These are phyloP conservation scores for Channa argus DNA, from an alignment of 2,113 vertebrate genomes.

Conservation along the genomic window DNA sequence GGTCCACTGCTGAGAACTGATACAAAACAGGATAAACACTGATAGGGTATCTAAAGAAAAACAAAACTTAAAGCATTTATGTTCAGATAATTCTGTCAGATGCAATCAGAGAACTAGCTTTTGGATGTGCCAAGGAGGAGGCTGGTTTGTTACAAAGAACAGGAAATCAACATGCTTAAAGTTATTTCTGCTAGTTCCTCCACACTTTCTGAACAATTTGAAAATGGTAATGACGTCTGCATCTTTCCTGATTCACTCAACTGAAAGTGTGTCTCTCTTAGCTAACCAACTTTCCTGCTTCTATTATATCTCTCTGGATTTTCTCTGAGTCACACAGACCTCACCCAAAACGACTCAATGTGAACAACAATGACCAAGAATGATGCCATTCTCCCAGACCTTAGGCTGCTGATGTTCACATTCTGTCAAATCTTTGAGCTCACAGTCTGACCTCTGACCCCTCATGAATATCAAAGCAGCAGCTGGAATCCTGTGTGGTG, in stretches of 20 bases:
- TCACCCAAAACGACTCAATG: conserved; percentile 70
- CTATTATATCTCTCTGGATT: conserved; percentile 45
- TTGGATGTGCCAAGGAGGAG: conserved; percentile 6
- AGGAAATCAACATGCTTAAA: conserved; percentile 23
- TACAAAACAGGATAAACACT: conserved; percentile 25
- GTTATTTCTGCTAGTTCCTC: conserved; percentile 21
- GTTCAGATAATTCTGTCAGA: conserved; percentile 40
- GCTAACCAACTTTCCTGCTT: conserved; percentile 34
- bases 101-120: conserved; percentile 21
- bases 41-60: conserved; percentile 50
- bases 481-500: conserved; percentile 20
- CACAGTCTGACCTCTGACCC: conserved; percentile 49
- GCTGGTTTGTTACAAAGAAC: conserved; percentile 6
- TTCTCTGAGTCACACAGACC: conserved; percentile 67
- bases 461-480: conserved; percentile 27
- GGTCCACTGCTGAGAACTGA: conserved; percentile 28
- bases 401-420: conserved; percentile 56
- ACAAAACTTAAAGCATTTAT: conserved; percentile 31
- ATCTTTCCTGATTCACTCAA: conserved; percentile 37
- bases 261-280: not conserved
- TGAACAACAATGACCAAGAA: conserved; percentile 70
- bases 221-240: conserved; percentile 15
- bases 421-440: conserved; percentile 61
- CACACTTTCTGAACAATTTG: conserved; percentile 9
- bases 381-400: conserved; percentile 62